A percentile compares a stretch with the other conserved stretches of the same genome.
Evolutionary conservation across 1,140 invertebrate genomes (phyloP).

Genomic region (Latrodectus geometricus): DNA sequence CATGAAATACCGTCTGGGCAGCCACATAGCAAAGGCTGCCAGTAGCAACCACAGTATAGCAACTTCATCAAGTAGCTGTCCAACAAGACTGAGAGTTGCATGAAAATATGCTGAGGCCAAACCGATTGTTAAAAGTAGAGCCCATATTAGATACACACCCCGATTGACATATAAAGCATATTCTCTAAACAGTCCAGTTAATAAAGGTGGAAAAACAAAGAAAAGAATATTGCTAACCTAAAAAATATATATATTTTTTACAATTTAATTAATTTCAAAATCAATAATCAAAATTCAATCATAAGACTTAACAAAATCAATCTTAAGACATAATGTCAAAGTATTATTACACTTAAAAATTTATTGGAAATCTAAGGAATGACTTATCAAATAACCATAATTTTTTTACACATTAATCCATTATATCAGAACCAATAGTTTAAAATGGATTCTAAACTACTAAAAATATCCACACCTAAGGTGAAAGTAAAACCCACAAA

Average conservation of each 20-base stretch:
- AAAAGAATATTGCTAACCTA: constrained; percentile 85
- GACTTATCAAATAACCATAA: too few species aligned
- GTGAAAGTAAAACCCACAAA: too few species aligned
- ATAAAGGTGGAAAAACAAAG: constrained; percentile 79
- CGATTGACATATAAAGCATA: constrained; percentile 80
- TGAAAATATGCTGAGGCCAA: constrained; percentile 85
- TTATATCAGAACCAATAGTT: too few species aligned
- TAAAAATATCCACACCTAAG: too few species aligned
- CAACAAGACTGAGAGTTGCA: constrained; percentile 82
- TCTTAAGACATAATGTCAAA: too few species aligned
- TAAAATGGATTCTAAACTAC: too few species aligned
- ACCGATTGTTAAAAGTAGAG: constrained; percentile 81
- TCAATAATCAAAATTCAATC: too few species aligned
- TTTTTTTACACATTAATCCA: too few species aligned
- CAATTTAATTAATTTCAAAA: not conserved
- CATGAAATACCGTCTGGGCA: constrained; percentile 78
- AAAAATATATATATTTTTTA: constrained; percentile 6
- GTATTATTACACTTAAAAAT: too few species aligned
- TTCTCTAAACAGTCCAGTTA: constrained; percentile 81
- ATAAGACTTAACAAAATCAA: too few species aligned
- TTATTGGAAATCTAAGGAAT: too few species aligned
- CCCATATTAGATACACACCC: constrained; percentile 82
- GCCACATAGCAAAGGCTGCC: constrained; percentile 80
- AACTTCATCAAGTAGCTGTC: constrained; percentile 82
- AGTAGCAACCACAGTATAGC: constrained; percentile 85